These are phyloP conservation scores for Montipora efflorescens DNA, from an alignment of 64 coral and sea anemone species.

Conservation along the genomic window DNA sequence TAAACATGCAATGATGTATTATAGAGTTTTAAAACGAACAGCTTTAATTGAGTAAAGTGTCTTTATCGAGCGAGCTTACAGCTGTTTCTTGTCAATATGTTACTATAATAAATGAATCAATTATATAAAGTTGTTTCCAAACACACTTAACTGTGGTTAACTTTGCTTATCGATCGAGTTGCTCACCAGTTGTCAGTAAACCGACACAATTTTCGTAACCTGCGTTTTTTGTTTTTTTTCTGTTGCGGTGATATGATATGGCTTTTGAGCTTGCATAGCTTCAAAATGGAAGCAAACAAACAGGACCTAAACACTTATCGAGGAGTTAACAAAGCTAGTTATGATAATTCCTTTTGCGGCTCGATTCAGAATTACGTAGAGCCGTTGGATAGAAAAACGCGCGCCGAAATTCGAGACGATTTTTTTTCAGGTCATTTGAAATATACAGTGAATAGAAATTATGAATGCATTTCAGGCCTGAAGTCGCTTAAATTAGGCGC, in stretches of 20 bases:
- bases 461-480: not conserved
- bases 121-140: conserved; percentile 46
- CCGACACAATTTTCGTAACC: not conserved
- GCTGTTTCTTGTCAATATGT: conserved; percentile 49
- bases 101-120: conserved; percentile 43
- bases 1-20: not conserved
- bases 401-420: conserved; percentile 1
- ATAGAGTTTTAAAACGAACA: conserved; percentile 29
- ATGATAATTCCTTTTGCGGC: not conserved
- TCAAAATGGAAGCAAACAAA: no score
- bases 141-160: not conserved
- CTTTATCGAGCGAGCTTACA: conserved; percentile 36
- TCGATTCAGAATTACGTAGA: not conserved
- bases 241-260: not conserved
- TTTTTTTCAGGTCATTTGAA: conserved; percentile 1
- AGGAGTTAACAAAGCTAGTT: not conserved
- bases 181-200: not conserved
- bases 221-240: not conserved
- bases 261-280: not conserved
- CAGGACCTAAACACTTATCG: not conserved
- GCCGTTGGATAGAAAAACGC: not conserved
- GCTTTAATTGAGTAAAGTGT: conserved; percentile 50
- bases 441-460: not conserved
- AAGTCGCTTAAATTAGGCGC: conserved; percentile 42
- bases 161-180: not conserved